Conservation (phyloP, 1,140 invertebrate species). For the Heliconius melpomene region DNA sequence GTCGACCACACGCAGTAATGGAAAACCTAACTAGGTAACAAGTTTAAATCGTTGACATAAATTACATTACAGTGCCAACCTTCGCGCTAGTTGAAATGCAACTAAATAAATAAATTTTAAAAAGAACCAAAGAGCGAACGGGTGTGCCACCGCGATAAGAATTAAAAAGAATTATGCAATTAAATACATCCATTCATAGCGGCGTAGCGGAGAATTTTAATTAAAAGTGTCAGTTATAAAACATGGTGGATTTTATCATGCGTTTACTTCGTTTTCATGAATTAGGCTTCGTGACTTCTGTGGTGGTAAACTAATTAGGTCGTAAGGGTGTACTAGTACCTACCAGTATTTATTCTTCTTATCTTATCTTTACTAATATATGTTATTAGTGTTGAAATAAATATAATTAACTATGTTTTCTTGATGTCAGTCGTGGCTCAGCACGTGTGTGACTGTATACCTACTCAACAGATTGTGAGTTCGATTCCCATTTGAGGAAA, state of each 20-base stretch:
- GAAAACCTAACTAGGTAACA: neutral
- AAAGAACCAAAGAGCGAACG: conserved; percentile 28
- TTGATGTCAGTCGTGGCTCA: no score
- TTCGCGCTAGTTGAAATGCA: conserved; percentile 13
- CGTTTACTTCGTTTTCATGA: conserved; percentile 24
- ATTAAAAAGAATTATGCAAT: conserved; percentile 47
- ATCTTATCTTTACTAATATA: no score
- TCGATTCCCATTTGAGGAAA: no score
- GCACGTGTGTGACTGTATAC: no score
- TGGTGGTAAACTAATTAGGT: neutral
- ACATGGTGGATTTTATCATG: conserved; percentile 30
- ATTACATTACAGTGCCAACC: conserved; percentile 4
- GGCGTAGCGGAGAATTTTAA: conserved; percentile 50
- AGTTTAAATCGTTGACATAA: neutral
- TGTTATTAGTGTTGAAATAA: neutral
- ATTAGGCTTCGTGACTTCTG: conserved; percentile 1
- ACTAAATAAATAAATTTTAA: conserved; percentile 16
- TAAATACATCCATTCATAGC: conserved; percentile 46
- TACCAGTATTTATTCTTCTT: no score
- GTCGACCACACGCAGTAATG: neutral
- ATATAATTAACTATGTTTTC: neutral
- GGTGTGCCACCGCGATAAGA: conserved; percentile 46
- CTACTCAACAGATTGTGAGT: no score
- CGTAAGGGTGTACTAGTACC: no score
- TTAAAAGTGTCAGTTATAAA: conserved; percentile 49